phyloP scores from a whole-genome alignment of 2,888 invertebrate genomes.

The Cenopis cana region DNA sequence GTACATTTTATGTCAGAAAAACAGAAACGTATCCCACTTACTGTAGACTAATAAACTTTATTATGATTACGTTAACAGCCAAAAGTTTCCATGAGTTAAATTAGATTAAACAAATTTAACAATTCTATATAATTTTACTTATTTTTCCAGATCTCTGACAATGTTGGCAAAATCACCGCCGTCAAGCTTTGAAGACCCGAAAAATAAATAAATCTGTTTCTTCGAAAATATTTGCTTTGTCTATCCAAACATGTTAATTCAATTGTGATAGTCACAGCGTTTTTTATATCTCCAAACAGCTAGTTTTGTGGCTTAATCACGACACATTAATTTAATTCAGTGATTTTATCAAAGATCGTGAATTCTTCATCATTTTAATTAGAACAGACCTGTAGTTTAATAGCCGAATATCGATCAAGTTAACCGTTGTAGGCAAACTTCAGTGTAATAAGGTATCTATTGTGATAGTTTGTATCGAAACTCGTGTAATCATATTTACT shows the following conservation, averaged over 20 bases:
- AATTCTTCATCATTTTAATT: conserved; percentile 18
- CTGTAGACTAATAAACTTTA: too few species aligned
- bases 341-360: neutral
- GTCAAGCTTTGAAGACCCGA: conserved; percentile 71
- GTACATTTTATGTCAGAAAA: too few species aligned
- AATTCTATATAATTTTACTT: conserved; percentile 37
- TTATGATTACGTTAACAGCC: neutral
- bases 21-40: too few species aligned
- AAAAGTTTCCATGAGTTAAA: conserved; percentile 14
- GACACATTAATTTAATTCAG: conserved; percentile 27
- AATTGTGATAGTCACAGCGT: conserved; percentile 42
- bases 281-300: conserved; percentile 39
- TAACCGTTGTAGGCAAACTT: conserved; percentile 52
- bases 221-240: conserved; percentile 46
- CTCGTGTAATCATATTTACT: conserved; percentile 51
- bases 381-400: conserved; percentile 32
- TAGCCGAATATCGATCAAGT: conserved; percentile 36
- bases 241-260: conserved; percentile 26
- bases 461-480: conserved; percentile 55
- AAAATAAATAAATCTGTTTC: conserved; percentile 61
- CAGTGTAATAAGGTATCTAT: conserved; percentile 53
- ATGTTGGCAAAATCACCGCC: conserved; percentile 77
- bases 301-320: conserved; percentile 40
- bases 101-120: conserved; percentile 8
- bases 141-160: conserved; percentile 75